Percentiles rank a stretch among this genome's conserved stretches.
These are phyloP conservation scores for Mesoclemmys tuberculata DNA, from an alignment of 2,113 vertebrate genomes.

Conservation along the genomic window DNA sequence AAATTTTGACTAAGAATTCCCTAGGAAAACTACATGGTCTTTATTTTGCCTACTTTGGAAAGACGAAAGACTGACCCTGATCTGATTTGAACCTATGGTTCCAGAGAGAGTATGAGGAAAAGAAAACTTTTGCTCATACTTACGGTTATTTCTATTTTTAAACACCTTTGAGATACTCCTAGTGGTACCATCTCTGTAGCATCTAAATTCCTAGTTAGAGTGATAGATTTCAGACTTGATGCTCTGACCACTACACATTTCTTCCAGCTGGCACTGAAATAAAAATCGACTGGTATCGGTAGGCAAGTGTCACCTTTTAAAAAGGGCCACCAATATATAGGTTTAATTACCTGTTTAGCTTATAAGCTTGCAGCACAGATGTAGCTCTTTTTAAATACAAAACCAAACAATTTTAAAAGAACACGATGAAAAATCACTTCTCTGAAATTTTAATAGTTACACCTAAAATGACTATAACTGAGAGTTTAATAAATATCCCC, in stretches of 20 bases:
- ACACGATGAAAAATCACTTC: constrained; percentile 23
- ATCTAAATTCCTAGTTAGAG: constrained; percentile 27
- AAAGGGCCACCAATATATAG: constrained; percentile 66
- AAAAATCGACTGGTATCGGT: constrained; percentile 55
- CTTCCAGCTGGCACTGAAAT: constrained; percentile 57
- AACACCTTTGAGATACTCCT: constrained; percentile 29
- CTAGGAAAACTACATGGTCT: background rate
- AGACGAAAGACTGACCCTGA: fast-evolving
- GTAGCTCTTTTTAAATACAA: constrained; percentile 23
- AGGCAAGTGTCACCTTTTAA: constrained; percentile 68
- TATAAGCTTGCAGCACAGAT: constrained; percentile 43
- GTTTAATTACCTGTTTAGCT: constrained; percentile 65
- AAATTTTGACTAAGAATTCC: background rate
- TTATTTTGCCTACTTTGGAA: constrained; percentile 8
- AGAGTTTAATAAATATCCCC: background rate
- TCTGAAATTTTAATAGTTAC: constrained; percentile 3
- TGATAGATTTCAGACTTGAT: constrained; percentile 43
- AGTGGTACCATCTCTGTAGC: background rate
- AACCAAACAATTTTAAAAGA: constrained; percentile 30
- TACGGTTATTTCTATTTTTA: constrained; percentile 17
- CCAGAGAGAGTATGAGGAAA: background rate
- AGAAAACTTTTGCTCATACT: background rate
- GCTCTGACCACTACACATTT: constrained; percentile 52
- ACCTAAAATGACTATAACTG: constrained; percentile 44
- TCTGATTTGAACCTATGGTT: background rate